Evolutionary conservation across 2,888 invertebrate genomes (phyloP), one percentile per base, ranked within the genome.

Genomic region (Melanchra persicariae): DNA sequence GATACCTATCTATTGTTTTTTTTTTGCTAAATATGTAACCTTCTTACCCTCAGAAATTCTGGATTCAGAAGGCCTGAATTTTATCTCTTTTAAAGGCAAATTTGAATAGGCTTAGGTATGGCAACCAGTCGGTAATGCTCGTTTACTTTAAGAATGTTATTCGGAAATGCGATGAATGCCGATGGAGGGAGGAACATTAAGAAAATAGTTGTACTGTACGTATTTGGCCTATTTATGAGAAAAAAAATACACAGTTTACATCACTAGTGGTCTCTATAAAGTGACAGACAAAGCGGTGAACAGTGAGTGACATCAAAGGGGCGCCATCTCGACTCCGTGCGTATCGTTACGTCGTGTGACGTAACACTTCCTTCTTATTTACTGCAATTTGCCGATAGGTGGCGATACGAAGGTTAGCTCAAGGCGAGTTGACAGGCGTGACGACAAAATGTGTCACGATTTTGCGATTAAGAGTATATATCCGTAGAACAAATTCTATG

Each of bases 241-340:
- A 40, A 43, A 45, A 45, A 7, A 2, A 10, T 24, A 5, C 19
- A 10, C 76, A 74, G 81, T 87, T 45, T 77, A 17, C 24, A 85
- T 64, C 77, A n/a, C 82, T 54, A 64, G 85, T 74, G 70, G 78
- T 79, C 22, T 12, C 15, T 65, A 64, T 77, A 85, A 86, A 86
- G 79, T 90, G 91, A 92, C 91, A 90, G 90, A 87, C 88, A 89
- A 89, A 88, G 85, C 87, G 85, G 87, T 88, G 88, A 85, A 65
- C 83, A 83, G 79, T 86, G 83, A 83, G 79, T 86, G 83, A 92
- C 91, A 91, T 93, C 93, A 93, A 93, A 93, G 92, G 62, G 81
- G 67, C 73, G 84, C 85, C 86, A 84, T 84, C 87, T 85, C 76
- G 85, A 85, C 83, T 83, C 77, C 68, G 24, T 24, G 30, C 40